Base-by-base conservation (phyloP, 2,888 invertebrate species). In the Parthenolecanium corni region DNA sequence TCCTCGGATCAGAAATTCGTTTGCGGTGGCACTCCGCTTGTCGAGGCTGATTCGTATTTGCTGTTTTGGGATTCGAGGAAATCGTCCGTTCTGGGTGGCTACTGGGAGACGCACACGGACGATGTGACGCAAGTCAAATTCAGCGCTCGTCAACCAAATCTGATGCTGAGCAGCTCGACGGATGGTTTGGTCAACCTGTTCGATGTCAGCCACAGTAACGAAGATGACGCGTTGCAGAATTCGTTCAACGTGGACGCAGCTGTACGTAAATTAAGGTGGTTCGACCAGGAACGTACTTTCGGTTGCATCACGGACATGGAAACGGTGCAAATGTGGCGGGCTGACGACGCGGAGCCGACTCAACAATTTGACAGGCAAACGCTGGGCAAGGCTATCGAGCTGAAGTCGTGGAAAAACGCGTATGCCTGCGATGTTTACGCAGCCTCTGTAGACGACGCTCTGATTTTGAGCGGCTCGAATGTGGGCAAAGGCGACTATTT, bases 161-260 rank as follows among this genome's bases (percentile, higher is more conserved):
- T 78, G 6, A 70, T 94, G 61, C 81, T 84, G 14, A 82, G 89
- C 0, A 88, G 89, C 0, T 85, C 89, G 1, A 79, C 82, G 0
- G 93, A 94, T 73, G 91, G 92, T 0, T 77, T 94, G 16, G 80
- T 93, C 1, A 93, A 93, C 74, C 71, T 89, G 2, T 94, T 83
- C 73, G 85, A 93, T 73, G 77, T 93, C 21, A 78, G 79, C 53
- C 79, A 89, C 71, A 69, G 76, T 0, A 76, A 74, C 0, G 93
- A 93, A 75, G 89, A 90, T 64, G 86, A 89, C 69, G 92, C 93
- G 0, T 75, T 94, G 2, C 74, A 76, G 14, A 82, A 81, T 69
- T 85, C 87, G 0, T 76, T 90, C 25, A 92, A 91, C 71, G 82
- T 86, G 0, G 85, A 86, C 70, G 85, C 84, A 65, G 84, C 87